Base-by-base conservation (phyloP, 1,140 invertebrate species). In the Sitophilus oryzae region DNA sequence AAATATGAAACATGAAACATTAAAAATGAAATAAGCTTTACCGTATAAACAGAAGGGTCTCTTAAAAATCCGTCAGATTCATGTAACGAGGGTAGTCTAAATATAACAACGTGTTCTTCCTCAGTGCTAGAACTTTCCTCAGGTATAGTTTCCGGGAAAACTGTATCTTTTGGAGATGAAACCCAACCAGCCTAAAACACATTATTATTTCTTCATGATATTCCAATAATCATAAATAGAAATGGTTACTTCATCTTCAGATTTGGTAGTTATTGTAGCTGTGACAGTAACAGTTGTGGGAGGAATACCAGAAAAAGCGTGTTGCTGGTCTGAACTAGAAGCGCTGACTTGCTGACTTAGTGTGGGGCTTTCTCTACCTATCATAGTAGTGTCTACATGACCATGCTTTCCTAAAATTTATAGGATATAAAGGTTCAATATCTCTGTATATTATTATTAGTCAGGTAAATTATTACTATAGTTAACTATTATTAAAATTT, bases 91-190 rank as follows among this genome's bases (percentile, higher is more conserved):
- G 85, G 85, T 35, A 89, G 70, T 2, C 85, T 77, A 63, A 88
- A 88, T 67, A 89, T 89, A 21, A 89, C 89, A 63, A 93, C 88
- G 69, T 92, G 89, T 71, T 93, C 90, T 68, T 93, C 91, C 72
- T 92, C 89, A 38, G 88, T 87, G 61, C 89, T 91, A 2, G 89
- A 92, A 66, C 87, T 91, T 71, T 93, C 91, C 74, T 93, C 90
- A 0, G 90, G 89, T 60, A 93, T 93, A 1, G 89, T 93, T 78
- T 93, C 90, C 1, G 89, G 89, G 70, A 92, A 92, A 37, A 84
- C 83, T 3, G 85, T 88, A 56, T 91, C 89, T 68, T 90, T 91
- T 3, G 87, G 88, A 0, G 88, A 90, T 1, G 88, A 86, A 1
- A 90, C 77, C 86, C 86, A 89, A 11, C 73, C 74, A 23, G 76